phyloP scores from a whole-genome alignment of 2,113 vertebrate species.

The Dromiciops gliroides region DNA sequence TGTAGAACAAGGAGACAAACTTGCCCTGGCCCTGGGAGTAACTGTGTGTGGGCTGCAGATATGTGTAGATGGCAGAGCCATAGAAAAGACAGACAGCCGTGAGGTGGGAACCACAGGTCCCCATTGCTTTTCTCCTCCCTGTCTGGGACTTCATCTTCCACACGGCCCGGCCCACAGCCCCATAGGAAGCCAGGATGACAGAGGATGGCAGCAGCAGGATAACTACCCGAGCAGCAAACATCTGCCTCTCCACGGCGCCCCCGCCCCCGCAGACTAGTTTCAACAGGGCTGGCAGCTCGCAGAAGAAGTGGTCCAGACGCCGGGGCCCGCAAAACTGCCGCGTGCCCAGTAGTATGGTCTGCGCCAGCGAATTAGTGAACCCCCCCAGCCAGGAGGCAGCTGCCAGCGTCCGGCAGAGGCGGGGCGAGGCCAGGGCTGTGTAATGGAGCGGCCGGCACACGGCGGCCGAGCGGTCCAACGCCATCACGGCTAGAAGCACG shows the following conservation, averaged over 20 bases:
- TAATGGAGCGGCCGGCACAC: conserved; percentile 66
- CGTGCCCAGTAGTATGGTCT: conserved; percentile 27
- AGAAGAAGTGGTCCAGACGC: conserved; percentile 64
- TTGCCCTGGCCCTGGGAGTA: conserved; percentile 55
- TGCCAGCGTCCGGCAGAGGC: conserved; percentile 50
- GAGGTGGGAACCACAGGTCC: conserved; percentile 67
- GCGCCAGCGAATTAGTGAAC: conserved; percentile 15
- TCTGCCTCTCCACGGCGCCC: conserved; percentile 32
- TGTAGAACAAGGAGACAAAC: conserved; percentile 57
- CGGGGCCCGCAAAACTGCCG: conserved; percentile 35
- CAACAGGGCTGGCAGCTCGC: conserved; percentile 65
- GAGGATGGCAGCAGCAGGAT: conserved; percentile 63
- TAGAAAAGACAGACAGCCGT: conserved; percentile 64
- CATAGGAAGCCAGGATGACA: conserved; percentile 56
- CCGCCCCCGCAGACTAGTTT: conserved; percentile 55
- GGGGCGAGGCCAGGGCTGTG: not conserved
- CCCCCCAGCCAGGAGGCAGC: conserved; percentile 48
- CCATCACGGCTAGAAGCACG: conserved; percentile 67
- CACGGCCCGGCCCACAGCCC: conserved; percentile 38
- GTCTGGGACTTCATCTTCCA: conserved; percentile 34
- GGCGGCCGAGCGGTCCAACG: conserved; percentile 60
- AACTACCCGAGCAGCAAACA: conserved; percentile 62
- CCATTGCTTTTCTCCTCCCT: conserved; percentile 45
- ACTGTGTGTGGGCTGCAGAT: conserved; percentile 63
- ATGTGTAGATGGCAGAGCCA: conserved; percentile 63